These are phyloP conservation scores for Bostrychus sinensis DNA, from an alignment of 2,113 vertebrate species.

Conservation along the genomic window DNA sequence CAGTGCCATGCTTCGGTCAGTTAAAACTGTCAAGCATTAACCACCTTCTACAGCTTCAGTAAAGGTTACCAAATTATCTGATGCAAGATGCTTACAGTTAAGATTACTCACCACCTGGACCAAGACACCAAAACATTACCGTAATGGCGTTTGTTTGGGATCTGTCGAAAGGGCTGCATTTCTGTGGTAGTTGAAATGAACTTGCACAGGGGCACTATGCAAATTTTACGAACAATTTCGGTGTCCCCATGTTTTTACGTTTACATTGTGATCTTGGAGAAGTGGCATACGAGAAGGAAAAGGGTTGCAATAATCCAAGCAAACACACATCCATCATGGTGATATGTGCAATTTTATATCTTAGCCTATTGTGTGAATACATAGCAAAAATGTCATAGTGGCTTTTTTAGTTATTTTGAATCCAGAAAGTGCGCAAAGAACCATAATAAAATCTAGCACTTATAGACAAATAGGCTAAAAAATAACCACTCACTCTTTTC, in stretches of 20 bases:
- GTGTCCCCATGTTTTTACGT: slow-evolving; percentile 50
- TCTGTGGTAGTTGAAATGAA: slow-evolving; percentile 25
- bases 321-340: slow-evolving; percentile 41
- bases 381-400: slow-evolving; percentile 15
- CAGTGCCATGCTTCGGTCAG: slow-evolving; percentile 32
- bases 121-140: slow-evolving; percentile 37
- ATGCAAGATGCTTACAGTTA: background rate
- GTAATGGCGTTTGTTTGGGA: slow-evolving; percentile 21
- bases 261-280: slow-evolving; percentile 52
- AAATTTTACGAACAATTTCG: slow-evolving; percentile 53
- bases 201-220: slow-evolving; percentile 71
- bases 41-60: background rate
- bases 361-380: slow-evolving; percentile 34
- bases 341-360: slow-evolving; percentile 61
- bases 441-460: slow-evolving; percentile 32
- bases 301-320: slow-evolving; percentile 64
- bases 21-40: background rate
- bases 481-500: slow-evolving; percentile 32
- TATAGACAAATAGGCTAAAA: slow-evolving; percentile 22
- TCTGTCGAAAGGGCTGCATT: slow-evolving; percentile 66
- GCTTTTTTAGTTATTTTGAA: background rate
- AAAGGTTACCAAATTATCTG: slow-evolving; percentile 18
- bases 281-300: slow-evolving; percentile 7
- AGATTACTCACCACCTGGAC: slow-evolving; percentile 13
- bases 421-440: slow-evolving; percentile 9